These are phyloP conservation scores for Leucophenga varia DNA, from an alignment of 1,140 invertebrate species.

Conservation along the genomic window DNA sequence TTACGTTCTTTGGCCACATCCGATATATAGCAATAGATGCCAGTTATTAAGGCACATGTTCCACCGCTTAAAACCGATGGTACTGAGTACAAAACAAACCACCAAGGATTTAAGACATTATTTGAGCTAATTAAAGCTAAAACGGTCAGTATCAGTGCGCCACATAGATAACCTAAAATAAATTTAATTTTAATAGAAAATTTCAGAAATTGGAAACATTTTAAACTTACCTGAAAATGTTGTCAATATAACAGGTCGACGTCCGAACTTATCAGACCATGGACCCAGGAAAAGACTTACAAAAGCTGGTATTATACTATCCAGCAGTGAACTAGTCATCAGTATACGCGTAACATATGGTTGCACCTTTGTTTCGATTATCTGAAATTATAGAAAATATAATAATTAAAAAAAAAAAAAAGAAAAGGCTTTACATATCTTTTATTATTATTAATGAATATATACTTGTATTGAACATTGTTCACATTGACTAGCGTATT, in stretches of 20 bases:
- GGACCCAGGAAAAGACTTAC: slow-evolving; percentile 69
- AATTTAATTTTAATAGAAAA: background rate
- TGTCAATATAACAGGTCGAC: slow-evolving; percentile 65
- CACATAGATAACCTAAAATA: slow-evolving; percentile 33
- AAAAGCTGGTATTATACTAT: slow-evolving; percentile 65
- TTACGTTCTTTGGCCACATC: slow-evolving; percentile 62
- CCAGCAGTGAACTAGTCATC: slow-evolving; percentile 62
- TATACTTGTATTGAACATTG: background rate
- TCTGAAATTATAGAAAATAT: slow-evolving; percentile 20
- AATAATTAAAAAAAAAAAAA: slow-evolving; percentile 5
- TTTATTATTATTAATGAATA: too few relatives aligned
- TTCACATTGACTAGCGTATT: too few relatives aligned
- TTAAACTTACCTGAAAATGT: slow-evolving; percentile 58
- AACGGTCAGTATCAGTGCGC: slow-evolving; percentile 28
- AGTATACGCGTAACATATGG: slow-evolving; percentile 63
- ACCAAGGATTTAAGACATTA: slow-evolving; percentile 59
- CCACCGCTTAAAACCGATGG: slow-evolving; percentile 65
- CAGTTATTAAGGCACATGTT: slow-evolving; percentile 61
- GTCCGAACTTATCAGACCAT: slow-evolving; percentile 72
- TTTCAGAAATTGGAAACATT: background rate
- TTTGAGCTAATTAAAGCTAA: slow-evolving; percentile 34
- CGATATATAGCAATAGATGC: slow-evolving; percentile 65
- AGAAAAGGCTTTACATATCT: background rate
- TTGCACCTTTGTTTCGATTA: slow-evolving; percentile 64
- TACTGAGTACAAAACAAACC: slow-evolving; percentile 62